Base-by-base conservation (phyloP, 1,140 invertebrate genomes). In the Drosophila watanabei region DNA sequence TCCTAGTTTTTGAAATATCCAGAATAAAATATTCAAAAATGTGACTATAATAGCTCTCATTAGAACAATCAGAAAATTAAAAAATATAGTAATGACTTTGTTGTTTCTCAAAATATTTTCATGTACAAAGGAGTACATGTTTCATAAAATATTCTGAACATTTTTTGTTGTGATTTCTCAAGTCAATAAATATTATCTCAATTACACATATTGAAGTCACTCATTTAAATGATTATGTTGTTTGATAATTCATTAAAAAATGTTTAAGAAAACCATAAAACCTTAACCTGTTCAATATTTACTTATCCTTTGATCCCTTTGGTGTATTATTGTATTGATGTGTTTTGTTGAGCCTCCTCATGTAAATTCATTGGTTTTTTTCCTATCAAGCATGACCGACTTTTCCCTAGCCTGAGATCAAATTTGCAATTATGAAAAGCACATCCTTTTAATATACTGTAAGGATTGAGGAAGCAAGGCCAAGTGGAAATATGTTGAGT, bases 351-450 rank as follows among this genome's bases (percentile, higher is more conserved):
- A 20, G 11, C 10, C 11, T 13, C 3, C 4, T n/a, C 6, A 6
- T n/a, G 28, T 61, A 45, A 32, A 7, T 32, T 58, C 46, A 37
- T 43, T 30, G 14, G n/a, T 2, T 52, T 48, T 35, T 41, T n/a
- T 54, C n/a, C n/a, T 63, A 43, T 46, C 28, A 2, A 41, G 20
- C 62, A 64, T 80, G 76, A 62, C 76, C 80, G 71, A 83, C 16
- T 71, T 79, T 79, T 57, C 24, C 32, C 20, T 18, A 35, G 35
- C 32, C 33, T 20, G 8, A 45, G 16, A 18, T 28, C 10, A 45
- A 64, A 68, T 78, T 48, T 54, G 39, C 24, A 41, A 68, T 69
- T 81, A 84, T 81, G 54, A 81, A 85, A 84, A 78, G 71, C 82
- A 51, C 60, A 76, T 48, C 60, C 63, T 68, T 64, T 82, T 87